phyloP scores from a whole-genome alignment of 2,888 invertebrate genomes.

The Frankliniella fusca region DNA sequence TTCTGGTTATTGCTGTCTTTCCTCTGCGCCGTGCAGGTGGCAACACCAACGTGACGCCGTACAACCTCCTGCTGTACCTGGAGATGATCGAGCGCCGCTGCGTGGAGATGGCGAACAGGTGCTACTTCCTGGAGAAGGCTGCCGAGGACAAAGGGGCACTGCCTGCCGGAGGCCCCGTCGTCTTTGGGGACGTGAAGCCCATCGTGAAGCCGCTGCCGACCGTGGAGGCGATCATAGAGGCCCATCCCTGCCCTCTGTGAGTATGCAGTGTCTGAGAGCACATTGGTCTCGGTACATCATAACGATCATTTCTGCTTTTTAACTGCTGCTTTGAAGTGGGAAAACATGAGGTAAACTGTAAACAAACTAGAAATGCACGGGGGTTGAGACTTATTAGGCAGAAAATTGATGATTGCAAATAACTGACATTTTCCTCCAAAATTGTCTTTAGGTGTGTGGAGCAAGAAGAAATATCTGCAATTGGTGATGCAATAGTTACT shows the following conservation, averaged over 20 bases:
- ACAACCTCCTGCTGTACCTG: conserved; percentile 76
- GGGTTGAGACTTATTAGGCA: not conserved
- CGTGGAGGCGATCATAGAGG: not conserved
- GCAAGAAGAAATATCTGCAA: not conserved
- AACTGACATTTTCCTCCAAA: not conserved
- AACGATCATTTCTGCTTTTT: not conserved
- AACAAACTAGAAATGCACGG: not conserved
- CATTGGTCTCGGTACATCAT: not conserved
- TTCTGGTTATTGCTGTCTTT: too few species aligned
- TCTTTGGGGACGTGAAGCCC: conserved; percentile 7
- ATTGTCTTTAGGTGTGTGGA: not conserved
- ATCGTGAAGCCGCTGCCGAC: not conserved
- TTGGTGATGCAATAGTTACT: not conserved
- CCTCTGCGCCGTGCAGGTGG: conserved; percentile 52
- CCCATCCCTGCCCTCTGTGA: conserved; percentile 4
- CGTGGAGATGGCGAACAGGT: conserved; percentile 8
- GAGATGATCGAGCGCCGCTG: conserved; percentile 67
- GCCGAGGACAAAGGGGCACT: not conserved
- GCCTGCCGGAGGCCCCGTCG: not conserved
- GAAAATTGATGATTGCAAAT: not conserved
- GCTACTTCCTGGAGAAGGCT: not conserved
- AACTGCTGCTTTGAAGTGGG: not conserved
- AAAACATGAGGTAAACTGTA: not conserved
- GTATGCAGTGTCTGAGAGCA: not conserved
- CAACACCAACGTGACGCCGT: conserved; percentile 64